Percentiles rank a stretch among this genome's conserved stretches.
Evolutionary conservation across 2,888 invertebrate genomes (phyloP).

Genomic region (Drosophila stalkeri): DNA sequence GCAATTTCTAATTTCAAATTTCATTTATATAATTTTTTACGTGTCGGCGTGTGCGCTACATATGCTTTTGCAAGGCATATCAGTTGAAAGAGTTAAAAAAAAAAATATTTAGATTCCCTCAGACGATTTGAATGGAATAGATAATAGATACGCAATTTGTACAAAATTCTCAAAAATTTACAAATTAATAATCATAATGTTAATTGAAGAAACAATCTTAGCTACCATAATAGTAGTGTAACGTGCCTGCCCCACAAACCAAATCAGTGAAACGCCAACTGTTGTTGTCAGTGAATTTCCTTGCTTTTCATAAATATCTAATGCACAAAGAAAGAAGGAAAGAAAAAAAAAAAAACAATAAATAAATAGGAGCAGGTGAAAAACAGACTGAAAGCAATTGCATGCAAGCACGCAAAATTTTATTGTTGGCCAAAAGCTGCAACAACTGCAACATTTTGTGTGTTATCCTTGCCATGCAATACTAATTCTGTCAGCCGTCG

Average conservation of each 20-base stretch:
- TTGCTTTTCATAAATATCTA: constrained; percentile 74
- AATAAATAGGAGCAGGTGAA: background rate
- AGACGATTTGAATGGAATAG: too few relatives aligned
- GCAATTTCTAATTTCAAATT: constrained; percentile 63
- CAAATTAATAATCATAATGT: background rate
- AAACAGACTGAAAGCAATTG: constrained; percentile 65
- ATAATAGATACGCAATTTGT: too few relatives aligned
- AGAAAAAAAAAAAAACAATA: constrained; percentile 7
- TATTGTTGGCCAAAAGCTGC: constrained; percentile 58
- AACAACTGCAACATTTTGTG: constrained; percentile 25
- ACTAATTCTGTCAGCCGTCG: constrained; percentile 37
- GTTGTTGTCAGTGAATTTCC: constrained; percentile 58
- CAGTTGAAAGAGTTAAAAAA: constrained; percentile 1
- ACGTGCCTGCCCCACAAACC: background rate
- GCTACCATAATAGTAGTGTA: background rate
- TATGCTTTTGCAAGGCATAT: constrained; percentile 19
- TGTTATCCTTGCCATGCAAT: constrained; percentile 55
- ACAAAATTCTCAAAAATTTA: background rate
- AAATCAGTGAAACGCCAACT: constrained; percentile 34
- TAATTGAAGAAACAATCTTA: background rate
- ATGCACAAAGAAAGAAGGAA: constrained; percentile 37
- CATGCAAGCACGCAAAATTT: constrained; percentile 79
- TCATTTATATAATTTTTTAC: constrained; percentile 58
- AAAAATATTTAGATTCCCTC: too few relatives aligned
- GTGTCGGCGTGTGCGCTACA: constrained; percentile 45